These are phyloP conservation scores for Malurus splendens DNA, from an alignment of 2,797 vertebrate species.

Conservation along the genomic window DNA sequence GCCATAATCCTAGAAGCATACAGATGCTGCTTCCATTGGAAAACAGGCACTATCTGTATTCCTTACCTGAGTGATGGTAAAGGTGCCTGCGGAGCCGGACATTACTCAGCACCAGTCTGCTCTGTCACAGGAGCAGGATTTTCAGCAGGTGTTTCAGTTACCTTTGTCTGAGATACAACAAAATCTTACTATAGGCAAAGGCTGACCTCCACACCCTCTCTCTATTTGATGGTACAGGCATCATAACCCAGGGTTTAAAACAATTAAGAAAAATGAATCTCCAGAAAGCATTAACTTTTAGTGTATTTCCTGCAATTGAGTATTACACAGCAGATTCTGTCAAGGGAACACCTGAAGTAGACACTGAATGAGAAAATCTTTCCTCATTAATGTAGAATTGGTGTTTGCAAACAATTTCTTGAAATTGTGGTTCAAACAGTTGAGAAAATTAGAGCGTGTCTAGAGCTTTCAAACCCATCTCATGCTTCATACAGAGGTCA, in stretches of 20 bases:
- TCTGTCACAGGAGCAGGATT: conserved; percentile 67
- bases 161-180: conserved; percentile 56
- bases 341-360: background rate
- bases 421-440: background rate
- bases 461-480: background rate
- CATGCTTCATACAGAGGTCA: background rate
- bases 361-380: background rate
- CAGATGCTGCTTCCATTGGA: background rate
- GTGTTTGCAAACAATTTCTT: background rate
- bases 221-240: background rate
- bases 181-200: background rate
- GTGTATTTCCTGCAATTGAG: background rate
- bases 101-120: conserved; percentile 72
- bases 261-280: background rate
- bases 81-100: conserved; percentile 58
- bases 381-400: background rate
- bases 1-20: background rate
- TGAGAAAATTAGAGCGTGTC: background rate
- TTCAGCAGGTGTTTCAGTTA: conserved; percentile 68
- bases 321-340: background rate
- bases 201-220: background rate
- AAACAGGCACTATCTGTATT: background rate
- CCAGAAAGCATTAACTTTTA: background rate
- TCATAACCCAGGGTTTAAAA: background rate
- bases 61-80: conserved; percentile 61